phyloP scores from a whole-genome alignment of 1,140 invertebrate genomes.

The Philotrypesis tridentata region DNA sequence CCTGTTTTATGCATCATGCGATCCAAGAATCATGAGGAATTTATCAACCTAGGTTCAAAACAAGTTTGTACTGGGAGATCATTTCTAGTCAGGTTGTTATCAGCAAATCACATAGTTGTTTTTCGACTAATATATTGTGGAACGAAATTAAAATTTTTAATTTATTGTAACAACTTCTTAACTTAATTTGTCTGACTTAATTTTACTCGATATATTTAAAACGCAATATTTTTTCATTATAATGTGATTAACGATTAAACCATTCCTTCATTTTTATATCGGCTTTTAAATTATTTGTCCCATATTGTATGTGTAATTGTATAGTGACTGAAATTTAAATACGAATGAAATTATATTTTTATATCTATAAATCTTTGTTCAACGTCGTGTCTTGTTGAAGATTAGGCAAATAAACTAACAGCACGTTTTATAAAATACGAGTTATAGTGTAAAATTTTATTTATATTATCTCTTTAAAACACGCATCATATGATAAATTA shows the following conservation, averaged over 20 bases:
- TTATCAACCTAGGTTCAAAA: too few species aligned
- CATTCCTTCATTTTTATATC: slow-evolving; percentile 42
- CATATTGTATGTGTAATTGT: slow-evolving; percentile 6
- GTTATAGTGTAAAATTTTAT: neutral
- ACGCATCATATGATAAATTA: too few species aligned
- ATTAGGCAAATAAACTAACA: neutral
- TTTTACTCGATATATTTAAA: slow-evolving; percentile 4
- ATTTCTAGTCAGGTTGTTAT: too few species aligned
- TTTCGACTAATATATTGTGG: too few species aligned
- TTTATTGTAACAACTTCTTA: too few species aligned
- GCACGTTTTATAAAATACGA: neutral
- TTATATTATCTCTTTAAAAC: neutral
- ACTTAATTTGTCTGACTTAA: neutral
- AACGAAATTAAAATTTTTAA: too few species aligned
- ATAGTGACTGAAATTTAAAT: slow-evolving; percentile 17
- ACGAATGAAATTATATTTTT: slow-evolving; percentile 30
- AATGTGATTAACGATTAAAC: slow-evolving; percentile 22
- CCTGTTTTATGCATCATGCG: too few species aligned
- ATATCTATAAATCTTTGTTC: neutral
- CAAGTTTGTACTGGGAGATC: too few species aligned
- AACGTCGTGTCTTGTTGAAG: neutral
- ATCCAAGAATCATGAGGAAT: too few species aligned
- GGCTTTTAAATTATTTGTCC: slow-evolving; percentile 30
- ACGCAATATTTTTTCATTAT: slow-evolving; percentile 29
- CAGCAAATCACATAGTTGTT: too few species aligned